These are phyloP conservation scores for Ophiothrix spiculata DNA, from an alignment of 35 echinoderm and acorn worm species.

Conservation along the genomic window DNA sequence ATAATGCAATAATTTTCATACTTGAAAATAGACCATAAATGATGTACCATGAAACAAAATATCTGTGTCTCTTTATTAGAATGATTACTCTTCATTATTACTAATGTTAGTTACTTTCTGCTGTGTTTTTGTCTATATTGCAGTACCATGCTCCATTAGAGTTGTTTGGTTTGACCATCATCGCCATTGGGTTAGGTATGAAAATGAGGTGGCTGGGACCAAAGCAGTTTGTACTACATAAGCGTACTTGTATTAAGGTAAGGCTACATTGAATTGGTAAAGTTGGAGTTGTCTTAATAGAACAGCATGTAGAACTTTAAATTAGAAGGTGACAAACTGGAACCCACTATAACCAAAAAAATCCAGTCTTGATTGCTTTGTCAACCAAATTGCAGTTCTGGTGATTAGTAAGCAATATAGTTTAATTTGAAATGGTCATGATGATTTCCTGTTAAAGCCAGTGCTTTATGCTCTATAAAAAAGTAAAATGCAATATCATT, in stretches of 20 bases:
- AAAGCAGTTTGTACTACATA: slow-evolving; percentile 68
- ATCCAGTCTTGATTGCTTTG: neutral
- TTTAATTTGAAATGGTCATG: neutral
- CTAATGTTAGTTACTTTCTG: too few species aligned
- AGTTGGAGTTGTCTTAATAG: too few species aligned
- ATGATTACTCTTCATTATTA: too few species aligned
- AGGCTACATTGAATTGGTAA: neutral
- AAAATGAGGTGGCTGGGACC: slow-evolving; percentile 90
- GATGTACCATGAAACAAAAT: too few species aligned
- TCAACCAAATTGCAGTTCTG: neutral
- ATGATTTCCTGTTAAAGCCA: neutral
- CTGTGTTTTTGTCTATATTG: slow-evolving; percentile 5
- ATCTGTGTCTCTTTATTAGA: too few species aligned
- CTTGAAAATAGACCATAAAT: too few species aligned
- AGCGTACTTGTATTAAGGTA: slow-evolving; percentile 84
- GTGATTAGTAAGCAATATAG: neutral
- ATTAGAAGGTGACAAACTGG: neutral
- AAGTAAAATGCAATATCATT: neutral
- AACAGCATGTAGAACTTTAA: neutral
- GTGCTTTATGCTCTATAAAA: neutral
- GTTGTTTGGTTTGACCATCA: slow-evolving; percentile 81
- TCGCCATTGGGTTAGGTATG: slow-evolving; percentile 84
- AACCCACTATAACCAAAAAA: neutral
- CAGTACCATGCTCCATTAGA: slow-evolving; percentile 89
- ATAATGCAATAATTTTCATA: too few species aligned